Percentiles rank a stretch among this genome's conserved stretches.
Conservation (phyloP, 2,797 vertebrate species). For the Hephaestus fuliginosus region DNA sequence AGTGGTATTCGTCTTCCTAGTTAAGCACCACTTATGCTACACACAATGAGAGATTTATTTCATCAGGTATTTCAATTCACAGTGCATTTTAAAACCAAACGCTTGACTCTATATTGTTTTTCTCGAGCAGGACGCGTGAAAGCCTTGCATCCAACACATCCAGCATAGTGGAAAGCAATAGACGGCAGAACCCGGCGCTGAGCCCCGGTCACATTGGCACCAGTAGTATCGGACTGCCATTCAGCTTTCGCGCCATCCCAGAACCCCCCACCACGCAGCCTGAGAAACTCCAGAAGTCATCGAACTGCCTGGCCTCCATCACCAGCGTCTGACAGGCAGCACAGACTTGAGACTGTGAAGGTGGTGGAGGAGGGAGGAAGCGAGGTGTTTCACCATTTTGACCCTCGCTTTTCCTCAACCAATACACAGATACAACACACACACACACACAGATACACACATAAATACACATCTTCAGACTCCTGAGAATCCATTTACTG, state of each 20-base stretch:
- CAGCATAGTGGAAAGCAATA: slow-evolving; percentile 99
- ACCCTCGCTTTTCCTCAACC: slow-evolving; percentile 64
- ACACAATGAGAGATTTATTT: not conserved
- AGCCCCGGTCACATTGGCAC: slow-evolving; percentile 96
- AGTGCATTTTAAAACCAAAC: slow-evolving; percentile 2
- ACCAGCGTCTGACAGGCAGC: slow-evolving; percentile 95
- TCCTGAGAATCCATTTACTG: slow-evolving; percentile 85
- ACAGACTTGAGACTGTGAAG: slow-evolving; percentile 63
- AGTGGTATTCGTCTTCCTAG: slow-evolving; percentile 6
- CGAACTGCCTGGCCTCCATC: slow-evolving; percentile 99
- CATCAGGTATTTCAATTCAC: not conserved
- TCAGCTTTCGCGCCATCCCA: slow-evolving; percentile 94
- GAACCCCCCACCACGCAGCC: slow-evolving; percentile 92
- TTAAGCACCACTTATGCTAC: not conserved
- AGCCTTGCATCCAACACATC: slow-evolving; percentile 99
- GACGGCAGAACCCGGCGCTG: slow-evolving; percentile 96
- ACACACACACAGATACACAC: slow-evolving; percentile 53
- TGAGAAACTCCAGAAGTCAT: slow-evolving; percentile 98
- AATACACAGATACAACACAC: slow-evolving; percentile 51
- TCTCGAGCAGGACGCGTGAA: slow-evolving; percentile 92
- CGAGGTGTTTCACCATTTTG: slow-evolving; percentile 67
- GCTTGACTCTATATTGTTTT: slow-evolving; percentile 23
- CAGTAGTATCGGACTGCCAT: slow-evolving; percentile 90
- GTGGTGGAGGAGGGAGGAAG: slow-evolving; percentile 68
- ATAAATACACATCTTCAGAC: slow-evolving; percentile 73